Conservation (phyloP, 2,113 vertebrate species). For the Callorhinus ursinus region DNA sequence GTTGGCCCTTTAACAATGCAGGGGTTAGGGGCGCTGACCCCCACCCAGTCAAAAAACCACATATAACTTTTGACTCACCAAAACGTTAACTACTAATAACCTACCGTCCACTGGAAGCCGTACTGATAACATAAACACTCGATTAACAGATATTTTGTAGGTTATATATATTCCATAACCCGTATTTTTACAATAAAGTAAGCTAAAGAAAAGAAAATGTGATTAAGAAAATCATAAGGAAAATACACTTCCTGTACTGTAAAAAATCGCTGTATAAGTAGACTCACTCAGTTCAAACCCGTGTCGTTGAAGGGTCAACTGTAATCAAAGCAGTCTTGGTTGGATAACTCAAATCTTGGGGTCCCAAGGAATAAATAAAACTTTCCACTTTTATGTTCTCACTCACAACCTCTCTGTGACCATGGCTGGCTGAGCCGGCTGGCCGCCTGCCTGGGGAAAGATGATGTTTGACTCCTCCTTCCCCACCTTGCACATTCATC, state of each 20-base stretch:
- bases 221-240: not conserved
- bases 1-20: not conserved
- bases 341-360: not conserved
- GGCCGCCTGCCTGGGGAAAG: not conserved
- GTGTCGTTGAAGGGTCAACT: not conserved
- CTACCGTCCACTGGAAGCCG: not conserved
- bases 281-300: not conserved
- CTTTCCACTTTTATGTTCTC: not conserved
- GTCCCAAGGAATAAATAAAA: not conserved
- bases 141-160: not conserved
- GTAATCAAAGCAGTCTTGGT: not conserved
- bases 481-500: not conserved
- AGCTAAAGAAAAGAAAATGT: not conserved
- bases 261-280: not conserved
- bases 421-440: not conserved
- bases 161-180: not conserved
- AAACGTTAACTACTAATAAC: not conserved
- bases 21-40: no score
- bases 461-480: not conserved
- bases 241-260: not conserved
- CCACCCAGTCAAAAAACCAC: not conserved
- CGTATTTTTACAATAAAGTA: not conserved
- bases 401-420: accelerated
- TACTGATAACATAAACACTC: not conserved
- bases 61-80: not conserved